Evolutionary conservation across 2,113 vertebrate species (phyloP).

Genomic region (Okapia johnstoni): DNA sequence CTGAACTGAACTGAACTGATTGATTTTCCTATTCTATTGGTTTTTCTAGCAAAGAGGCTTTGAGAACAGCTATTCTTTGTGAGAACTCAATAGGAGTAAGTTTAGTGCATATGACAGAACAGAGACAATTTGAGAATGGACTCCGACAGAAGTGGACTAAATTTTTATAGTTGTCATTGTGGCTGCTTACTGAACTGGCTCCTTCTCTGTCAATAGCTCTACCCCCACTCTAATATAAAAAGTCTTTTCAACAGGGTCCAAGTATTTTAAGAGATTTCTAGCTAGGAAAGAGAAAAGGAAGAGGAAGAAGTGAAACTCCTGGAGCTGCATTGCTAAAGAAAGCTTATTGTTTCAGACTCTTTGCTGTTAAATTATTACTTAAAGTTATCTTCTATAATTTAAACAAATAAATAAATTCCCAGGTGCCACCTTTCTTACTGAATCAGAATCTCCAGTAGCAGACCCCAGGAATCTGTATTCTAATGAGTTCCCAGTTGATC

Average conservation of each 20-base stretch:
- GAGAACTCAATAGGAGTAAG: neutral
- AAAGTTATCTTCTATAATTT: neutral
- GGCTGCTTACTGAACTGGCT: neutral
- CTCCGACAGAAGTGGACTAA: neutral
- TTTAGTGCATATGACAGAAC: neutral
- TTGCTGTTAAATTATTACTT: neutral
- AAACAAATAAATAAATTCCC: neutral
- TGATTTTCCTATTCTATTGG: neutral
- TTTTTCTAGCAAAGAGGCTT: neutral
- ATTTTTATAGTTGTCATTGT: neutral
- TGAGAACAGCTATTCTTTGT: neutral
- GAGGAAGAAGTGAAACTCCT: conserved; percentile 52
- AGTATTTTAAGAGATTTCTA: neutral
- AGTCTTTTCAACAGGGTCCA: neutral
- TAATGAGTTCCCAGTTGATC: neutral
- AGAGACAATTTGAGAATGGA: neutral
- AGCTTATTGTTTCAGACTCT: conserved; percentile 3
- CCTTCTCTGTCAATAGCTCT: neutral
- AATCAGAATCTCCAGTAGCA: neutral
- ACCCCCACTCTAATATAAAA: neutral
- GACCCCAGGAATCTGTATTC: neutral
- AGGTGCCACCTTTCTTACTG: neutral
- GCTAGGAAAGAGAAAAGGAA: neutral
- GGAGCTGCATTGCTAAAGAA: conserved; percentile 20
- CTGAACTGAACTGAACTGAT: neutral